Evolutionary conservation across 2,888 invertebrate species (phyloP).

Genomic region (Campoplex capitator): DNA sequence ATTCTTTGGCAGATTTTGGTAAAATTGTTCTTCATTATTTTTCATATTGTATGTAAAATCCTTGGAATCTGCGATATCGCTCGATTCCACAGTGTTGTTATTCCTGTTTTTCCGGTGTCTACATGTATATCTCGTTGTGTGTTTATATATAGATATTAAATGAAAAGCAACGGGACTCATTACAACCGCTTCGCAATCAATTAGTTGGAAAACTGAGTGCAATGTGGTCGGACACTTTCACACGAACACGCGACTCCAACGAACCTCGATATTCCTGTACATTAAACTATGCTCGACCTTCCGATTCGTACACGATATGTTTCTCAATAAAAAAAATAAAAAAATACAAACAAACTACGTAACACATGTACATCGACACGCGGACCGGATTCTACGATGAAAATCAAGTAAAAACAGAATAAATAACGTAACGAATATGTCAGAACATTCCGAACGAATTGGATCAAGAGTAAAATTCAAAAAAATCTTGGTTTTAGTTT

Average conservation of each 20-base stretch:
- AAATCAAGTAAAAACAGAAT: conserved; percentile 9
- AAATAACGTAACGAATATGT: conserved; percentile 3
- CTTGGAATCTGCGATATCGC: conserved; percentile 28
- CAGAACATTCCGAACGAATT: not conserved
- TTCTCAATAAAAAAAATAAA: conserved; percentile 14
- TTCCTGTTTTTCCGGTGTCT: conserved; percentile 36
- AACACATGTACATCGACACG: conserved; percentile 15
- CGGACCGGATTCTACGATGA: not conserved
- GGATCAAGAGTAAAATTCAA: not conserved
- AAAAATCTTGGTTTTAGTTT: not conserved
- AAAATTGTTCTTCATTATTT: not conserved
- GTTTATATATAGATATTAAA: not conserved
- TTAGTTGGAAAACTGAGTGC: conserved; percentile 64
- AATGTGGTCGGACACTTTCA: conserved; percentile 61
- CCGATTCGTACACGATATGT: conserved; percentile 34
- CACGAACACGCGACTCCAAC: conserved; percentile 42
- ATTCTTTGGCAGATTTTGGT: not conserved
- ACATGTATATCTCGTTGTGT: too few relatives aligned
- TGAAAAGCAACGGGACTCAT: conserved; percentile 62
- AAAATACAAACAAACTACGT: not conserved
- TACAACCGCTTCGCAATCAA: conserved; percentile 61
- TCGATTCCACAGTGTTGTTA: conserved; percentile 15
- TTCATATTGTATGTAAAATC: conserved; percentile 8
- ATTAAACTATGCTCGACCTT: conserved; percentile 53
- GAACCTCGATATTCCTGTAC: conserved; percentile 29